Conservation (phyloP, 2,888 invertebrate genomes). For the Xylocampa areola region DNA sequence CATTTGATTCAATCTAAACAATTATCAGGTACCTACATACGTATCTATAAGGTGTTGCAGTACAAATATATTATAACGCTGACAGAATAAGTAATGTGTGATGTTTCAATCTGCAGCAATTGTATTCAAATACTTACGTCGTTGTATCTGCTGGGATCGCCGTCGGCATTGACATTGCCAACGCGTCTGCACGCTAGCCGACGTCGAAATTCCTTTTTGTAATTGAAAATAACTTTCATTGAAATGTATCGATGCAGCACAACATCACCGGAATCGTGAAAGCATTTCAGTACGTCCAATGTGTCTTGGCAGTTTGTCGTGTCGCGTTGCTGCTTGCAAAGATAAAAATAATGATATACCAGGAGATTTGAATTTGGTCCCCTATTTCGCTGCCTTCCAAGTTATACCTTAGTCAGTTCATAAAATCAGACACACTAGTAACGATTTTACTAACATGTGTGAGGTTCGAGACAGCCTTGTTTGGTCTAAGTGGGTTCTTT, state of each 20-base stretch:
- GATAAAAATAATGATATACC: neutral
- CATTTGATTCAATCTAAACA: slow-evolving; percentile 24
- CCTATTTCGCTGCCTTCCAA: slow-evolving; percentile 2
- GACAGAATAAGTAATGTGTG: slow-evolving; percentile 44
- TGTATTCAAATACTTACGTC: slow-evolving; percentile 58
- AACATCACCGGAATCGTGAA: slow-evolving; percentile 56
- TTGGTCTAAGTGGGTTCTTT: slow-evolving; percentile 2
- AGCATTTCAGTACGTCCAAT: slow-evolving; percentile 50
- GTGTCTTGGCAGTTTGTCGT: slow-evolving; percentile 13
- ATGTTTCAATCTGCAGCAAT: slow-evolving; percentile 55
- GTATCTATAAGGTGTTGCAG: too few species aligned
- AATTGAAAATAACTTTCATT: slow-evolving; percentile 83
- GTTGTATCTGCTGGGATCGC: slow-evolving; percentile 48
- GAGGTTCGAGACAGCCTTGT: slow-evolving; percentile 16
- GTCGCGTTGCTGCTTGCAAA: slow-evolving; percentile 16
- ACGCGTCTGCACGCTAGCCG: slow-evolving; percentile 77
- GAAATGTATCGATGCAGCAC: slow-evolving; percentile 61
- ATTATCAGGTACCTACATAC: too few species aligned
- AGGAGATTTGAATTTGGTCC: slow-evolving; percentile 8
- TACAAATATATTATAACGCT: slow-evolving; percentile 33
- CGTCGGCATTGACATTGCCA: slow-evolving; percentile 79
- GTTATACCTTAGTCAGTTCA: slow-evolving; percentile 11
- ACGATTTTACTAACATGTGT: slow-evolving; percentile 4
- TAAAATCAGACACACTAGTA: slow-evolving; percentile 1
- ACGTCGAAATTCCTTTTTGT: slow-evolving; percentile 75